Conservation (phyloP, 30 jellyfish, hydroid and myxozoan species). For the Aurelia aurita region DNA sequence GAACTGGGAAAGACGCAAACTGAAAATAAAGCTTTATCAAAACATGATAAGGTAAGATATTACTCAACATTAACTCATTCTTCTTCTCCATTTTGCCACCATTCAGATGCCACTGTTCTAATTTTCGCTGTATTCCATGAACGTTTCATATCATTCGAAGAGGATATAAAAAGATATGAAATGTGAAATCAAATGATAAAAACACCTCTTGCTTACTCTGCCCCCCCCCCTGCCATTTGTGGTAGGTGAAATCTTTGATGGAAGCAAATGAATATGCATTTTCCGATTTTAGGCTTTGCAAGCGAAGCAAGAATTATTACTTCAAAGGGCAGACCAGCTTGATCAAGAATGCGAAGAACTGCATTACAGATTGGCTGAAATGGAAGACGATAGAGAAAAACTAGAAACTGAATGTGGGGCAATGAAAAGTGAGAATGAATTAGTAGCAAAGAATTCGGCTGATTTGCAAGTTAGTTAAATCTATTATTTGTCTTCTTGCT, state of each 20-base stretch:
- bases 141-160: too few relatives aligned
- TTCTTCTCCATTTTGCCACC: neutral
- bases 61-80: neutral
- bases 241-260: too few relatives aligned
- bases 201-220: too few relatives aligned
- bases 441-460: constrained; percentile 3
- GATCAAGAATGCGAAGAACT: constrained; percentile 80
- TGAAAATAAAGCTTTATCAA: constrained; percentile 74
- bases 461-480: constrained; percentile 32
- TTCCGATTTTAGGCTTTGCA: constrained; percentile 64
- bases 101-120: neutral
- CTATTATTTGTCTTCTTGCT: too few relatives aligned
- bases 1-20: constrained; percentile 69
- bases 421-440: constrained; percentile 11
- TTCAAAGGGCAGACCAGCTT: constrained; percentile 72
- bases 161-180: too few relatives aligned
- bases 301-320: constrained; percentile 78
- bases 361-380: constrained; percentile 46
- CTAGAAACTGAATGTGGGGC: constrained; percentile 35
- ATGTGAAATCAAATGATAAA: too few relatives aligned
- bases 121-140: too few relatives aligned
- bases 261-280: too few relatives aligned
- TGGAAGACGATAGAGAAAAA: constrained; percentile 64
- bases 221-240: too few relatives aligned
- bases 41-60: constrained; percentile 78